A percentile compares a stretch with the other conserved stretches of the same genome.
Evolutionary conservation across 2,888 invertebrate genomes (phyloP).

Genomic region (Harpalus rufipes): DNA sequence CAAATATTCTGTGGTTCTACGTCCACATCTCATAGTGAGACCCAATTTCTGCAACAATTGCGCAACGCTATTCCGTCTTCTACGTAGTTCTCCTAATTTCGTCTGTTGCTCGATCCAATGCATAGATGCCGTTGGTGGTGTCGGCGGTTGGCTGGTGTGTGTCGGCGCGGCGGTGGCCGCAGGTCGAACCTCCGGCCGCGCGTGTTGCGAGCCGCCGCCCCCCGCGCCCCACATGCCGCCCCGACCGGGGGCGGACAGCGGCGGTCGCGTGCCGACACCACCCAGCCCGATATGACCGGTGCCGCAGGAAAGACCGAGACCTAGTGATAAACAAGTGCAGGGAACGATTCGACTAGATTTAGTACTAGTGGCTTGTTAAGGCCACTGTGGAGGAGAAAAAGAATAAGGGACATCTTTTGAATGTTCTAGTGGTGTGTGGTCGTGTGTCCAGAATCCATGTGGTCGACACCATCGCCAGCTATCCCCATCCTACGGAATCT

Average conservation of each 20-base stretch:
- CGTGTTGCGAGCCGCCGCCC: conserved; percentile 68
- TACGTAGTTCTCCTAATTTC: too few relatives aligned
- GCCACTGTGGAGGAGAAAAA: too few relatives aligned
- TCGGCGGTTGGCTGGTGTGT: conserved; percentile 70
- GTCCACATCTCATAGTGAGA: too few relatives aligned
- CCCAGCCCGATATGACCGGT: conserved; percentile 68
- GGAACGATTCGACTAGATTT: neutral
- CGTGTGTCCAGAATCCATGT: too few relatives aligned
- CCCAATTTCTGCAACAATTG: too few relatives aligned
- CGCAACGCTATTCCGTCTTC: too few relatives aligned
- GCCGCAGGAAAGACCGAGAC: conserved; percentile 64
- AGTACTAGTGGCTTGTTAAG: neutral
- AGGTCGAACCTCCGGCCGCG: conserved; percentile 74
- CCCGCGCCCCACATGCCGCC: conserved; percentile 70
- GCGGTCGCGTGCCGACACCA: conserved; percentile 69
- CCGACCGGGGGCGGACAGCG: conserved; percentile 69
- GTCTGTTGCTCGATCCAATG: conserved; percentile 11
- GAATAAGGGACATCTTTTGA: too few relatives aligned
- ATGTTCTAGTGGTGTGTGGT: too few relatives aligned
- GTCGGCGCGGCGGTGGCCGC: conserved; percentile 73
- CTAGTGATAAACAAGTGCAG: neutral
- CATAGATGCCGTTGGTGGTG: conserved; percentile 66
- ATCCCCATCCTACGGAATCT: too few relatives aligned
- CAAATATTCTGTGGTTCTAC: too few relatives aligned
- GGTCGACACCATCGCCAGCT: too few relatives aligned